Evolutionary conservation across 2,113 vertebrate species (phyloP), one percentile per base, ranked within the genome.

Genomic region (Dolichotis patagonum): DNA sequence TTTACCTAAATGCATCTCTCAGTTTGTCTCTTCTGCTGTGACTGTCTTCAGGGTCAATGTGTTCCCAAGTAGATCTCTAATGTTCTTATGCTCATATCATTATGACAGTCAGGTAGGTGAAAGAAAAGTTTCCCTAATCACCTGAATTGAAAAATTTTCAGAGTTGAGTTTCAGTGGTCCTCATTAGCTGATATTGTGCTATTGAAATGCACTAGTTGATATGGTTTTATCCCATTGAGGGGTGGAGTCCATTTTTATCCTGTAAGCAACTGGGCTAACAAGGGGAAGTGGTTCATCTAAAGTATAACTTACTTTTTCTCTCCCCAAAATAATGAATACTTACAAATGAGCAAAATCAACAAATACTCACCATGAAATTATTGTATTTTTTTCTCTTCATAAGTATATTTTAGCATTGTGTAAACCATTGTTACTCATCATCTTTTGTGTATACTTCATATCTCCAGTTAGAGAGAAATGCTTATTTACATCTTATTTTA

Each of bases 91-190:
- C 20, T 77, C 2, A 3, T 12, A 20, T 77, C 35, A 85, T 17
- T 85, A 58, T 93, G n/a, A 49, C 71, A 77, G 22, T n/a, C 10
- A 82, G 3, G 26, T 30, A 90, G 54, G 32, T 35, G 2, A 30
- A 94, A 93, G 46, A 41, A 56, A 60, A 75, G 69, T 1, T 35
- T 95, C 49, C 63, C 0, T 90, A 63, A 75, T 35, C 11, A 81
- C 28, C 20, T 80, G 52, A 58, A 46, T 56, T 92, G 71, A 88
- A 67, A 6, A 92, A 88, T 35, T 77, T 19, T 14, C 32, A 88
- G 78, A 67, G 52, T 19, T 88, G 63, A 93, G 13, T 92, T 95
- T 88, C 52, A 95, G 2, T 82, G 20, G 17, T 85, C 65, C 88
- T 56, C 20, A 60, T 46, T 90, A 92, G 7, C 32, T 69, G 82